Evolutionary conservation across 2,113 vertebrate genomes (phyloP).

Genomic region (Tragelaphus strepsiceros): DNA sequence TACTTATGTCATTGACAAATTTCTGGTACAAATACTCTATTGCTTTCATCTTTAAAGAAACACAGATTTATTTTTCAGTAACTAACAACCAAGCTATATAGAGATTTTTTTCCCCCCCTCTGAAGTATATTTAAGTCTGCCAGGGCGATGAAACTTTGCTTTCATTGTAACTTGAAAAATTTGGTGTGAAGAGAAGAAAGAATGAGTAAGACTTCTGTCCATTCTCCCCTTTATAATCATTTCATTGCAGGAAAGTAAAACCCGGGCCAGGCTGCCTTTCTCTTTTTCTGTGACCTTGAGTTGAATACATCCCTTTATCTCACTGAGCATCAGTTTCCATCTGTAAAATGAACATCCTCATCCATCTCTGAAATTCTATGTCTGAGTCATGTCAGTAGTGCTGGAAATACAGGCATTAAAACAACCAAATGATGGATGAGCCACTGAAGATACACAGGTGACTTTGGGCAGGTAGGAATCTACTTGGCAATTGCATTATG

Average conservation of each 20-base stretch:
- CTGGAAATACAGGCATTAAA: background rate
- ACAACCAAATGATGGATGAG: background rate
- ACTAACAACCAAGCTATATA: background rate
- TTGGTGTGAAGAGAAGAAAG: background rate
- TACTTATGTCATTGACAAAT: slow-evolving; percentile 19
- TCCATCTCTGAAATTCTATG: background rate
- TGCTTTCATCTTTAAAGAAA: slow-evolving; percentile 17
- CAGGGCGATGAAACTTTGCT: background rate
- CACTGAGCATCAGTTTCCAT: background rate
- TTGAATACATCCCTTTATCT: background rate
- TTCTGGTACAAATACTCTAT: background rate
- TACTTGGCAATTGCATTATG: background rate
- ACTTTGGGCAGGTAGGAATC: background rate
- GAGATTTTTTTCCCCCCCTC: background rate
- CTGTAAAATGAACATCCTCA: background rate
- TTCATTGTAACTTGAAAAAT: background rate
- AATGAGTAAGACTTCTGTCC: background rate
- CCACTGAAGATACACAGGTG: background rate
- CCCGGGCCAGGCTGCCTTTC: background rate
- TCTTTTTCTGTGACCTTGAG: background rate
- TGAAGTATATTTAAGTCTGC: background rate
- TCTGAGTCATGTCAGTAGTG: background rate
- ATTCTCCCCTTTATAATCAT: background rate
- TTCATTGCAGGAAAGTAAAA: background rate
- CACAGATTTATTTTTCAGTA: background rate